Conservation (phyloP, 1,140 invertebrate genomes). For the Akabosia matsudoensis region DNA sequence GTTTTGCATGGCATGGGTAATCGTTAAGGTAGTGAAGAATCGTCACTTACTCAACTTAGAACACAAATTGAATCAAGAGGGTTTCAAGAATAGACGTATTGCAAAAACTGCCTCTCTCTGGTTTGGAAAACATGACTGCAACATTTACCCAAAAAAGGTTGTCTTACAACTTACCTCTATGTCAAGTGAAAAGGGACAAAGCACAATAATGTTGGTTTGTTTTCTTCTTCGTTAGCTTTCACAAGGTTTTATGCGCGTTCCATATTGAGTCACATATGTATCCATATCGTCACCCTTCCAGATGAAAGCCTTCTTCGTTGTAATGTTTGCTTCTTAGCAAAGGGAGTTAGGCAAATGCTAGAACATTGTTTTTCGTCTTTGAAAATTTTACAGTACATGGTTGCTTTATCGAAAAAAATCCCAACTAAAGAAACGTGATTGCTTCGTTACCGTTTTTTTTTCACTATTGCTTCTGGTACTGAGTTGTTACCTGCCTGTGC, state of each 20-base stretch:
- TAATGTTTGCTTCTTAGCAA: background rate
- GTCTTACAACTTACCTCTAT: background rate
- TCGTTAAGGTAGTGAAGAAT: too few species aligned
- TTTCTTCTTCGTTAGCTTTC: background rate
- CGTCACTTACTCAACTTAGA: background rate
- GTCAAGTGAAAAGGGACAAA: background rate
- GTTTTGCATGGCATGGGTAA: too few species aligned
- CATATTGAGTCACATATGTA: background rate
- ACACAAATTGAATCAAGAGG: background rate
- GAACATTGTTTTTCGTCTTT: background rate
- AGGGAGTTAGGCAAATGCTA: background rate
- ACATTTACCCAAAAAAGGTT: too few species aligned
- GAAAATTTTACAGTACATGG: background rate
- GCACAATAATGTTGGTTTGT: background rate
- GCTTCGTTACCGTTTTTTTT: background rate
- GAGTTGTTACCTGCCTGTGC: background rate
- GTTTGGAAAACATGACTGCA: too few species aligned
- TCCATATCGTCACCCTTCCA: background rate
- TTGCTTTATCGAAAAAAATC: background rate
- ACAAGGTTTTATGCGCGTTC: background rate
- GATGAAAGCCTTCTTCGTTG: background rate
- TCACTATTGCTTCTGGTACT: background rate
- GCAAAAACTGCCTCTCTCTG: background rate
- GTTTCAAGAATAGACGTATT: background rate
- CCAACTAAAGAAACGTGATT: slow-evolving; percentile 11